Evolutionary conservation across 2,888 invertebrate genomes (phyloP), one percentile per base, ranked within the genome.

Genomic region (Athripsodes cinereus): DNA sequence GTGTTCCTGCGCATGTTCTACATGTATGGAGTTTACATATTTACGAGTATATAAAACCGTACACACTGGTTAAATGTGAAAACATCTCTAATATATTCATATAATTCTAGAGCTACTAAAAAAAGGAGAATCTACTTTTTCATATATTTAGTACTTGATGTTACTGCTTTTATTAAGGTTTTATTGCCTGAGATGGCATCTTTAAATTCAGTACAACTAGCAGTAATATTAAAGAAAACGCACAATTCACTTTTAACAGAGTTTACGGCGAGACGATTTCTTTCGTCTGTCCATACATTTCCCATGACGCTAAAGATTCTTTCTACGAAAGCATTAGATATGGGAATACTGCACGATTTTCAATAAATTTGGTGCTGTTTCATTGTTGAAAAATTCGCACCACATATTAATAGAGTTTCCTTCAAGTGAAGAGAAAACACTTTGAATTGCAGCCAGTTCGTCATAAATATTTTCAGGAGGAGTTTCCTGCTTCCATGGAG

Each of bases 401-500:
- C 31, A 46, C 46, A 18, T 46, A 46, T 18, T 6, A 16, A 46
- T 46, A 11, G 46, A 46, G 46, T 11, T 46, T 11, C 46, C 46
- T 46, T 46, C 46, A 18, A 46, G 46, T 46, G 46, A 46, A 46
- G 18, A 18, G 18, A 46, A 46, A 46, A 46, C 46, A 18, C 16
- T 46, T 46, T 46, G 16, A 46, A 46, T 11, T 46, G 16, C 46
- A 46, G 46, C 46, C 46, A 46, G 46, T 46, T 46, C 46, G 13
- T 46, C 16, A 46, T 46, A 18, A 46, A 46, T 46, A 46, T 46
- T 46, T 46, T 46, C 46, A 46, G 46, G 46, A 18, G 16, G 46
- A 46, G 46, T 46, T 46, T 46, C 16, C 46, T 46, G 46, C 46
- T 46, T 46, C 46, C 46, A 18, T 46, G 46, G 46, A 46, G 46